phyloP scores from a whole-genome alignment of 1,140 invertebrate genomes.

The Aphelenchoides besseyi region DNA sequence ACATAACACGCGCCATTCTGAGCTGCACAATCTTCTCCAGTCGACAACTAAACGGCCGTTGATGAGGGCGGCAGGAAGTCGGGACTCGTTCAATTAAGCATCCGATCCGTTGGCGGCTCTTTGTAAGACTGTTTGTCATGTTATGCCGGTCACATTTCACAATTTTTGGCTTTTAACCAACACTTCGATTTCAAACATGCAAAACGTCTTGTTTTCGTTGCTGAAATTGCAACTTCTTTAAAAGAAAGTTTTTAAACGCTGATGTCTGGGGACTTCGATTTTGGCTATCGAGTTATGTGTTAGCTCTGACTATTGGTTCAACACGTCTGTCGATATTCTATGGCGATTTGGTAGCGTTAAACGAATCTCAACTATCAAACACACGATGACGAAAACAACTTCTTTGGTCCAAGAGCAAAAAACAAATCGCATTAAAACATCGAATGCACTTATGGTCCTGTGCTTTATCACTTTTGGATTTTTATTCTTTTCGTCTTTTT shows the following conservation, averaged over 20 bases:
- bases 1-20: no score
- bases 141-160: neutral
- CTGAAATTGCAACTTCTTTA: neutral
- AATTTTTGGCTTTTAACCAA: neutral
- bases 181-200: neutral
- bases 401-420: no score
- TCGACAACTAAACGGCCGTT: neutral
- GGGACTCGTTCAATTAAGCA: neutral
- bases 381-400: no score
- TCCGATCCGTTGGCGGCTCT: neutral
- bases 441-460: no score
- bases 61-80: slow-evolving; percentile 4
- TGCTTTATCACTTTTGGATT: no score
- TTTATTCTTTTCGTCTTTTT: no score
- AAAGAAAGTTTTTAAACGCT: no score
- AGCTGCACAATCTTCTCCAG: no score
- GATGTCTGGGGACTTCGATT: neutral
- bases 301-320: neutral
- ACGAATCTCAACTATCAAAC: neutral
- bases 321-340: neutral
- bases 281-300: neutral
- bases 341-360: neutral
- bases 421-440: no score
- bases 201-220: neutral
- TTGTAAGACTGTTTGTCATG: neutral